Evolutionary conservation across 2,797 vertebrate genomes (phyloP), one percentile per base, ranked within the genome.

Genomic region (Phalloptychus januarius): DNA sequence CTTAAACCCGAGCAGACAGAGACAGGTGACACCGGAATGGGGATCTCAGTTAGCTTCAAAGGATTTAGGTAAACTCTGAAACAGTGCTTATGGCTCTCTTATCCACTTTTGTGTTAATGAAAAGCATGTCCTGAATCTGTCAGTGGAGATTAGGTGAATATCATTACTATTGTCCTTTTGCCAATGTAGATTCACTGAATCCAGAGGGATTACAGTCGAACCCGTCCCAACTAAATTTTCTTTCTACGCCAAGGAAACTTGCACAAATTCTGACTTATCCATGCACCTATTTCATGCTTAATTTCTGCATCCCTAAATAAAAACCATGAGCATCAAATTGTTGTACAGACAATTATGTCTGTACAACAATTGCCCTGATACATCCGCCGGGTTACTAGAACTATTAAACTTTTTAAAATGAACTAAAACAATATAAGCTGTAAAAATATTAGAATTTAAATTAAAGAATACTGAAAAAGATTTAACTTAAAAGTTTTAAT

Each of bases 101-200:
- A 97, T 97, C 96, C 86, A 96, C 96, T 97, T 96, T 97, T 95
- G 94, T 95, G 94, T 95, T 97, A 98, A 97, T 98, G 96, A 97
- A 97, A 97, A 97, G 94, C 96, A 96, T 97, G 97, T 96, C 96
- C 96, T 97, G 96, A 98, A 97, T 97, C 96, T 96, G 97, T 98
- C 96, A 96, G 82, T 92, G 94, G 93, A 97, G 96, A 98, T 98
- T 98, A 97, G 95, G 95, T 96, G 96, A 97, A 97, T 96, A 96
- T 96, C 96, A 97, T 97, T 97, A 96, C 95, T 95, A 95, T 97
- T 97, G 95, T 96, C 96, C 96, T 97, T 97, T 97, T 96, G 94
- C 94, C 95, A 93, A 95, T 96, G 95, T 95, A 97, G 95, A 97
- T 95, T 95, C 91, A 91, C 86, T 94, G 87, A 95, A 94, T 95